Base-by-base conservation (phyloP, 2,797 vertebrate species). In the Pristis pectinata region DNA sequence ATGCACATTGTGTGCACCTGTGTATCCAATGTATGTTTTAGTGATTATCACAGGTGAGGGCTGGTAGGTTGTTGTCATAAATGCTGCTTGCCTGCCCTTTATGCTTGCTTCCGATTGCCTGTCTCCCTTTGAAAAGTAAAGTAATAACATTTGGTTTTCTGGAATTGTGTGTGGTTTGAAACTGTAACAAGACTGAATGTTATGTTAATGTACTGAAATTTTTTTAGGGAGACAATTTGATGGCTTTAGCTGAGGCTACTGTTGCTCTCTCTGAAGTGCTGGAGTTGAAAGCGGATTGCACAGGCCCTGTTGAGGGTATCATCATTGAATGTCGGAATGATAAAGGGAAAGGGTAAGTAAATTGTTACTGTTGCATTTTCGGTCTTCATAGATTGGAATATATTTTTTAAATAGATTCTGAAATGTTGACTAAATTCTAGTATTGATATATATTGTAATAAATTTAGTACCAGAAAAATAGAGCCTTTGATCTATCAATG, bases 311-410 rank as follows among this genome's bases (percentile, higher is more conserved):
- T 95, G 98, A 99, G 96, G 99, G 98, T 24, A 96, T 97, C 0
- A 15, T 99, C 82, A 98, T 99, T 2, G 99, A 99, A 96, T 98
- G 98, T 95, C 97, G 98, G 27, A 98, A 97, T 0, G 98, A 99
- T 96, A 98, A 95, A 96, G 99, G 99, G 93, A 98, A 97, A 97
- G 99, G 99, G 99, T 99, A 95, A 94, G 97, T 95, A 95, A 95
- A 49, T 67, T 95, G 61, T 74, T 74, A 64, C 41, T 34, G 41
- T 49, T 72, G 22, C 64, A 49, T 3, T 72, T 30, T 41, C 67
- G 27, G 37, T 9, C 2, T 67, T 13, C 61, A 10, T 41, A 67
- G 24, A 41, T 89, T 64, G 61, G 37, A 94, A 53, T 94, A 24
- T 59, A 94, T 3, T 83, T 79, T n/a, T 61, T 41, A 91, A 59